Conservation (phyloP, 2,797 vertebrate genomes). For the Acrocephalus scirpaceus region DNA sequence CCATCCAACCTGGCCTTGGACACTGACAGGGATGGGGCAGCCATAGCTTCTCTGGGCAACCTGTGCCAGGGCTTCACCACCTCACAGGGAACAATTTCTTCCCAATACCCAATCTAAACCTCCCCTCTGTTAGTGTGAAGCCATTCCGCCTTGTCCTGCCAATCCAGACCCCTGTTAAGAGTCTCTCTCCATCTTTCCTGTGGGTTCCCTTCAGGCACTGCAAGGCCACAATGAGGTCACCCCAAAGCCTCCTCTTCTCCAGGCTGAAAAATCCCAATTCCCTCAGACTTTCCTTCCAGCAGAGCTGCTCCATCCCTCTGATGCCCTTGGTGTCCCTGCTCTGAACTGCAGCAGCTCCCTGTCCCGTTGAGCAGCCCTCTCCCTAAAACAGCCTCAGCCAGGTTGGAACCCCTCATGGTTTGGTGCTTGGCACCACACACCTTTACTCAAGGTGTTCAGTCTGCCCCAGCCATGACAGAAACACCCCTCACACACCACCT, state of each 20-base stretch:
- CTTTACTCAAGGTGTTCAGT: neutral
- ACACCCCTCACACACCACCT: rapidly evolving
- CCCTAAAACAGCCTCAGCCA: neutral
- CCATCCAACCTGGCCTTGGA: rapidly evolving
- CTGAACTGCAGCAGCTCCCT: neutral
- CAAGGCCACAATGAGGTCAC: neutral
- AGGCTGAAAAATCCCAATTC: neutral
- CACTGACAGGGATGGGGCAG: neutral
- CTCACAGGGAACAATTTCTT: neutral
- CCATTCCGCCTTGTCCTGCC: neutral
- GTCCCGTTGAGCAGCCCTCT: neutral
- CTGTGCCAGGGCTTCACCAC: neutral
- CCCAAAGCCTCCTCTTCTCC: neutral
- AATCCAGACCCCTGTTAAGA: neutral
- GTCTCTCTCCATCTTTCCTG: neutral
- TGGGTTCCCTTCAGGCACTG: neutral
- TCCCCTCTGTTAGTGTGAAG: neutral
- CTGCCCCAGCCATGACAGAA: neutral
- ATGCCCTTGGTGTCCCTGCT: rapidly evolving
- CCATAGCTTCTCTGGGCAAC: rapidly evolving
- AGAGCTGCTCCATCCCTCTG: neutral
- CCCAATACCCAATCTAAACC: rapidly evolving
- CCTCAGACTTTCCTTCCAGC: neutral
- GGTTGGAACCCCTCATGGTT: neutral
- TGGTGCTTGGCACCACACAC: neutral